phyloP scores from a whole-genome alignment of 2,797 vertebrate species.

The Otus scops region DNA sequence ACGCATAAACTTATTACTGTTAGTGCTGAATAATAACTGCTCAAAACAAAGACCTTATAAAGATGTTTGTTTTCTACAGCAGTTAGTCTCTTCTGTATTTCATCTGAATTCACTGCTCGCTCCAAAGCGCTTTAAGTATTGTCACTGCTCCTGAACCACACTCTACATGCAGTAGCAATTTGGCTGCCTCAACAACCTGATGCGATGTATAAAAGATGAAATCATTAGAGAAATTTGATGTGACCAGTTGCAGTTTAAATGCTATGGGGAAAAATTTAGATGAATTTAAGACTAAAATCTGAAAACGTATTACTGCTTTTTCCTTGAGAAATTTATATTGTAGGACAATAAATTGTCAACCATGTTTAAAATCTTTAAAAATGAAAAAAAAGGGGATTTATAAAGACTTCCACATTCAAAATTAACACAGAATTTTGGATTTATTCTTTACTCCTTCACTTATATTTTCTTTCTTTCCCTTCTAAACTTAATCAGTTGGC shows the following conservation, averaged over 20 bases:
- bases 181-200: conserved; percentile 55
- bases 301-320: background rate
- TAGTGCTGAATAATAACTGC: conserved; percentile 53
- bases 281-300: background rate
- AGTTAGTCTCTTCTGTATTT: conserved; percentile 28
- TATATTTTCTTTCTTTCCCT: background rate
- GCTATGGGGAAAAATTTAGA: background rate
- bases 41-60: conserved; percentile 53
- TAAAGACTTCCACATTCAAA: background rate
- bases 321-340: conserved; percentile 8
- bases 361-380: background rate
- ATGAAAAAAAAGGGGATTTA: background rate
- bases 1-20: conserved; percentile 26
- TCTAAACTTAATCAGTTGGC: background rate
- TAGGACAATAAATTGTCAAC: background rate
- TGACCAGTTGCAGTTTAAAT: conserved; percentile 32
- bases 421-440: background rate
- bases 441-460: background rate
- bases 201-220: conserved; percentile 24
- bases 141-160: conserved; percentile 45
- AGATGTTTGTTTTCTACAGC: conserved; percentile 42
- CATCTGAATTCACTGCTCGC: conserved; percentile 11
- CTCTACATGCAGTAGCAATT: conserved; percentile 42
- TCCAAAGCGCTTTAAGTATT: conserved; percentile 31
- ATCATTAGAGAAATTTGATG: conserved; percentile 48